Conservation (phyloP, 2,888 invertebrate genomes). For the Thumatha senex region DNA sequence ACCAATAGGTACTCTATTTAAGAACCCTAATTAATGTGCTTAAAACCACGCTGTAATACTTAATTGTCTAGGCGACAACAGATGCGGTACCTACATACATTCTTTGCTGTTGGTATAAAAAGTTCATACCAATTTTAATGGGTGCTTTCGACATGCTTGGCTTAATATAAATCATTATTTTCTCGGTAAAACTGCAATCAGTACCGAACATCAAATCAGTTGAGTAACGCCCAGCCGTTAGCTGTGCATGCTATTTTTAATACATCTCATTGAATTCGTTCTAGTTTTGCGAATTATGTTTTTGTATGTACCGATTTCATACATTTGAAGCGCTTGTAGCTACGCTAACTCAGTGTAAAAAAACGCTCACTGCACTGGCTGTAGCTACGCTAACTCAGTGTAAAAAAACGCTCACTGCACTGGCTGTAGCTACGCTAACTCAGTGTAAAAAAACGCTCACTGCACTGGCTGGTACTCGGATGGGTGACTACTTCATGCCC, state of each 20-base stretch:
- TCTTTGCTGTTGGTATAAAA: not conserved
- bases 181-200: constrained; percentile 2
- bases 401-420: too few relatives aligned
- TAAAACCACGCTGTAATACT: too few relatives aligned
- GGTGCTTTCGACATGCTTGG: not conserved
- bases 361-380: too few relatives aligned
- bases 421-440: too few relatives aligned
- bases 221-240: not conserved
- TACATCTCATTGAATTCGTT: not conserved
- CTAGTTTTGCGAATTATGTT: not conserved
- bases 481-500: too few relatives aligned
- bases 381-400: too few relatives aligned
- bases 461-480: too few relatives aligned
- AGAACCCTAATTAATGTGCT: too few relatives aligned
- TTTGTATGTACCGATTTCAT: not conserved
- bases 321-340: too few relatives aligned
- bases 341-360: too few relatives aligned
- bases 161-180: not conserved
- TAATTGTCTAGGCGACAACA: not conserved
- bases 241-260: constrained; percentile 1
- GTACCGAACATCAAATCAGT: not conserved
- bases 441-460: too few relatives aligned
- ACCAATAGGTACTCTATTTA: too few relatives aligned
- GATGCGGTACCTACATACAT: not conserved
- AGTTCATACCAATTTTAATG: not conserved